Evolutionary conservation across 2,113 vertebrate species (phyloP), one percentile per base, ranked within the genome.

Genomic region (Calyptommatus sinebrachiatus): DNA sequence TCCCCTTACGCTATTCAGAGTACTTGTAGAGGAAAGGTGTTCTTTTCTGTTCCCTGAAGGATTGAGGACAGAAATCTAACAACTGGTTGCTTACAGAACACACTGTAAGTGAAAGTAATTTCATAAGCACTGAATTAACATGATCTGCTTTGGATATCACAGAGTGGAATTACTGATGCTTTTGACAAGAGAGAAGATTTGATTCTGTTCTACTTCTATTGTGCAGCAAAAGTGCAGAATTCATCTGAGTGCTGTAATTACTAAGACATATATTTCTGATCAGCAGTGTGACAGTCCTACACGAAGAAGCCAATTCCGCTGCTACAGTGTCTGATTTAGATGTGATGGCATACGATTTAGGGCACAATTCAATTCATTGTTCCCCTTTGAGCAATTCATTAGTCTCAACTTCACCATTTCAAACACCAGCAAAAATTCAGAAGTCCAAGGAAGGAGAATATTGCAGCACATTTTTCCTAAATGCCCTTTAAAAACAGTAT

Each of bases 251-350:
- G 46, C 31, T 66, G 45, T 67, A 74, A 45, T 67, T 28, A 68
- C 22, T 46, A 46, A 68, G 50, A 41, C 28, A 22, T 57, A 45
- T 11, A 22, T 24, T 75, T 41, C 50, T 62, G 65, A 69, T 26
- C 20, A 69, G 66, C 72, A 75, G 31, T n/a, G 29, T n/a, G 65
- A 50, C 73, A 61, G 28, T 28, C 41, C 26, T 35, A 46, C 35
- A 24, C 41, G 22, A 16, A 29, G 24, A 73, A 65, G 48, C 20
- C 48, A 60, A 31, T 60, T 26, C 35, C 28, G 46, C 57, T 29
- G 45, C 41, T 46, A 48, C 5, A 24, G 22, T 46, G 21, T 62
- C 72, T 75, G 26, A 81, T 74, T 78, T 69, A 75, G 72, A 81
- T 81, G 72, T 1, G 72, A 46, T 50, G 69, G n/a, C 24, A 45